phyloP scores from a whole-genome alignment of 2,113 vertebrate species.

The Pagrus major region DNA sequence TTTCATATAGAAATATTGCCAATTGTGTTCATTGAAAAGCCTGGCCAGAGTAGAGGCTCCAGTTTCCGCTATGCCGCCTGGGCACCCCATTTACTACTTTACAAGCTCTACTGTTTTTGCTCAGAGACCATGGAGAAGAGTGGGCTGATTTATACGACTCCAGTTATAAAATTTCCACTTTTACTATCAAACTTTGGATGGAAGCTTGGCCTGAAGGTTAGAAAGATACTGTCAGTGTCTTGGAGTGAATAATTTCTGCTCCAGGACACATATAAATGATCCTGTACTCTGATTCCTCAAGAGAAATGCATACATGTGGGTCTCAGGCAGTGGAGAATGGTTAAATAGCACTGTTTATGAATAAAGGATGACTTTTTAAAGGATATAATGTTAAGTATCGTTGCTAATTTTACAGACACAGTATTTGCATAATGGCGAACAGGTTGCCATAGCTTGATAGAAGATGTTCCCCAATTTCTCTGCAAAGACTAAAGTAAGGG shows the following conservation, averaged over 20 bases:
- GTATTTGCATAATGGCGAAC: neutral
- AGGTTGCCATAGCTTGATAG: neutral
- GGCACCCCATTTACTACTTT: slow-evolving; percentile 33
- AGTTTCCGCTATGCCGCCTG: slow-evolving; percentile 17
- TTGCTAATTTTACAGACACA: neutral
- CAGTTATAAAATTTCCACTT: slow-evolving; percentile 31
- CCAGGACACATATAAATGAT: slow-evolving; percentile 34
- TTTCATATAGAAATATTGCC: slow-evolving; percentile 14
- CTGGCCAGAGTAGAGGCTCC: neutral
- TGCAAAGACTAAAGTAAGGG: neutral
- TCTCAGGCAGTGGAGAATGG: slow-evolving; percentile 2
- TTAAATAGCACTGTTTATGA: neutral
- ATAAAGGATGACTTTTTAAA: neutral
- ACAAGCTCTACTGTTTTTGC: slow-evolving; percentile 32
- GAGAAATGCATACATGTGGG: slow-evolving; percentile 9
- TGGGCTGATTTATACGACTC: slow-evolving; percentile 8
- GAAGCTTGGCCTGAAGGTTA: slow-evolving; percentile 38
- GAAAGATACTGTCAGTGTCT: slow-evolving; percentile 28
- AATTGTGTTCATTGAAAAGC: slow-evolving; percentile 18
- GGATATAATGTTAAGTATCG: neutral
- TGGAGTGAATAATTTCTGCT: slow-evolving; percentile 32
- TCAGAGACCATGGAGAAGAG: slow-evolving; percentile 27
- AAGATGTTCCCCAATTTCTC: neutral
- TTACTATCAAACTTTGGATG: slow-evolving; percentile 18
- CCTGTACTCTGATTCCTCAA: neutral